Percentiles rank a stretch among this genome's conserved stretches.
phyloP scores from a whole-genome alignment of 2,888 invertebrate genomes.

The Rambutsinella grinnellia region DNA sequence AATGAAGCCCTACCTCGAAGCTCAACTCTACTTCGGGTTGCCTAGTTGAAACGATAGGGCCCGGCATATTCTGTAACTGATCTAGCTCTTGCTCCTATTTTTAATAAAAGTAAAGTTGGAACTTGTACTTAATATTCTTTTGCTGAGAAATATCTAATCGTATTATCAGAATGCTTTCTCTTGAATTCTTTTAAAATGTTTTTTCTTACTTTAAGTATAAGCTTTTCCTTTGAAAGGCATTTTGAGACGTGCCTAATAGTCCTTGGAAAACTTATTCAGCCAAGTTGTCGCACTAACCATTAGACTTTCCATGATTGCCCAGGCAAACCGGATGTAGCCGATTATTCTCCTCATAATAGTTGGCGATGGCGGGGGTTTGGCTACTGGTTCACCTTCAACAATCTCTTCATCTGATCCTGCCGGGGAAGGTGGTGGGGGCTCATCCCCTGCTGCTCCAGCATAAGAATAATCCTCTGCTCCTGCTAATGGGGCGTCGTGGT shows the following conservation, averaged over 20 bases:
- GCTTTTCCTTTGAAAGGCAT: constrained; percentile 90
- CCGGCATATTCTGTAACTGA: constrained; percentile 37
- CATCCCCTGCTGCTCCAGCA: constrained; percentile 50
- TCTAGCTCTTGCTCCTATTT: constrained; percentile 45
- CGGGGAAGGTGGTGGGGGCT: constrained; percentile 47
- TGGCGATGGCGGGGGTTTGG: constrained; percentile 49
- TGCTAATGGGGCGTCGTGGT: constrained; percentile 61
- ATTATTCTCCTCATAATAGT: constrained; percentile 69
- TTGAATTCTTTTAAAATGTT: not conserved
- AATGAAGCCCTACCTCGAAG: constrained; percentile 46
- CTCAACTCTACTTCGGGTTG: constrained; percentile 50
- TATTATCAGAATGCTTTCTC: not conserved
- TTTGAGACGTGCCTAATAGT: constrained; percentile 95
- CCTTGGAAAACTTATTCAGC: constrained; percentile 89
- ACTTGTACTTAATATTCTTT: no score
- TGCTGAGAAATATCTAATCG: not conserved
- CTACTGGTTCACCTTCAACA: constrained; percentile 19
- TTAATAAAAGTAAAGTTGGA: not conserved
- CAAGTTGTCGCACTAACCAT: constrained; percentile 86
- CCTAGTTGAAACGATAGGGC: constrained; percentile 25
- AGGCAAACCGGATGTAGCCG: constrained; percentile 74
- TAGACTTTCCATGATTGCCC: constrained; percentile 82
- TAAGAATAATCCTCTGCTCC: constrained; percentile 58
- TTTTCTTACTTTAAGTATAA: constrained; percentile 81
- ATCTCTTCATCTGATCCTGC: constrained; percentile 48